Evolutionary conservation across 2,797 vertebrate species (phyloP).

Genomic region (Psittacula derbiana): DNA sequence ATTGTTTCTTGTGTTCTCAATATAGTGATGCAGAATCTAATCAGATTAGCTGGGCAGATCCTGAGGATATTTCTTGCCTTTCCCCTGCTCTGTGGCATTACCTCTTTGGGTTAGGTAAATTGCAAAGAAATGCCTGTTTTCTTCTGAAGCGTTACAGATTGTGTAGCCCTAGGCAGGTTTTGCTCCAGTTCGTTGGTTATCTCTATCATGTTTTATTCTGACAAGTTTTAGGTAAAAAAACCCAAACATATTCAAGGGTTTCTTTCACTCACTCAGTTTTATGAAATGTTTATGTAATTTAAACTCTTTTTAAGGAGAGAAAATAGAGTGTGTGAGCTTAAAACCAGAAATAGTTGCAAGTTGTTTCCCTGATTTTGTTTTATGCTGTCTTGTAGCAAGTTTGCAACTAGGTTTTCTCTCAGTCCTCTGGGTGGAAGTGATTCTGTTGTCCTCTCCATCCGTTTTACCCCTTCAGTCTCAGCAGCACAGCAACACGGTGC

Average conservation of each 20-base stretch:
- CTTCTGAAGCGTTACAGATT: constrained; percentile 8
- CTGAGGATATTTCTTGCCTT: background rate
- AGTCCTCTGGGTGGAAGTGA: background rate
- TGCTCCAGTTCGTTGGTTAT: background rate
- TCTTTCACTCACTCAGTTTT: background rate
- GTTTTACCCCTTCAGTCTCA: background rate
- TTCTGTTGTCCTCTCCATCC: background rate
- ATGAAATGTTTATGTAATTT: constrained; percentile 16
- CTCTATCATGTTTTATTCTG: constrained; percentile 8
- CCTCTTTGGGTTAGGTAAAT: constrained; percentile 24
- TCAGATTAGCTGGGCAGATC: background rate
- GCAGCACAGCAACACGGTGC: background rate
- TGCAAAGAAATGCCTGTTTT: constrained; percentile 10
- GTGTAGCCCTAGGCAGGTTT: constrained; percentile 7
- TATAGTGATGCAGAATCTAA: background rate
- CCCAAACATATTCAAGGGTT: background rate
- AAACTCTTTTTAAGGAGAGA: background rate
- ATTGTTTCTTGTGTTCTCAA: background rate
- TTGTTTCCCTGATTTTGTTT: background rate
- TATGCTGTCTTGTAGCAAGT: background rate
- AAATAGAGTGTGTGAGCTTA: background rate
- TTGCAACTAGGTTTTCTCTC: background rate
- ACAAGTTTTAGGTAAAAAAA: background rate
- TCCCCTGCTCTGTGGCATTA: constrained; percentile 20
- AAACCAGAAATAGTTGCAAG: background rate